Evolutionary conservation across 1,140 invertebrate genomes (phyloP).

Genomic region (Tribolium madens): DNA sequence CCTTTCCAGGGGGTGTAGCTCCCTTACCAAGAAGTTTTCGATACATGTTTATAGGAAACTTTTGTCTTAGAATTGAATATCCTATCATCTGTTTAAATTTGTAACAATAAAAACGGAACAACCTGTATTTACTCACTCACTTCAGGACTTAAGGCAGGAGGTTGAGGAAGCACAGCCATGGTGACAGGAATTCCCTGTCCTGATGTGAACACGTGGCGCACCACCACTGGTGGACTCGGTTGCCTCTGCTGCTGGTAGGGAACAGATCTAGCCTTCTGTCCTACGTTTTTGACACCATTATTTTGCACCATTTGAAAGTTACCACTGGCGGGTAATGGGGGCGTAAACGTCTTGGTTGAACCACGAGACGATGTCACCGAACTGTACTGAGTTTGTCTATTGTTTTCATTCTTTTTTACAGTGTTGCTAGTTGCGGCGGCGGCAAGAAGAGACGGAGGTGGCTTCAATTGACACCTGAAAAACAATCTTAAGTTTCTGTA

Average conservation of each 20-base stretch:
- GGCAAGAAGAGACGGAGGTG: conserved; percentile 81
- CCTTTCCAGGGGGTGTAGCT: no score
- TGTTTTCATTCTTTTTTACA: conserved; percentile 59
- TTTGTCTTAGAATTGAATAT: no score
- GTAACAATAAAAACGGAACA: no score
- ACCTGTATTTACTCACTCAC: conserved; percentile 61
- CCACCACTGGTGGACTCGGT: conserved; percentile 67
- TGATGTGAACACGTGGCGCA: conserved; percentile 71
- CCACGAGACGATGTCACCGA: conserved; percentile 60
- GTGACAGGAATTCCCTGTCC: conserved; percentile 70
- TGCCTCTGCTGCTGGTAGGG: conserved; percentile 63
- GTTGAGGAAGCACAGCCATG: conserved; percentile 70
- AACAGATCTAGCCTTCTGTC: conserved; percentile 57
- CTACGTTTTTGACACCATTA: conserved; percentile 62
- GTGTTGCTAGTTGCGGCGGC: conserved; percentile 63
- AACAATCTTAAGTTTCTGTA: neutral
- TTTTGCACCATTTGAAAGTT: conserved; percentile 59
- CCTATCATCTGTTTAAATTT: no score
- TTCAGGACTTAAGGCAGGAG: conserved; percentile 62
- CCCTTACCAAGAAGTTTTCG: no score
- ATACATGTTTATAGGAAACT: no score
- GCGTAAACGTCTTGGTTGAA: conserved; percentile 64
- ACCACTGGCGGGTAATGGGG: conserved; percentile 62
- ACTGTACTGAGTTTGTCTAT: conserved; percentile 58
- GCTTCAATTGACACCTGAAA: conserved; percentile 81